These are phyloP conservation scores for Ictidomys tridecemlineatus DNA, from an alignment of 2,113 vertebrate species.

Conservation along the genomic window DNA sequence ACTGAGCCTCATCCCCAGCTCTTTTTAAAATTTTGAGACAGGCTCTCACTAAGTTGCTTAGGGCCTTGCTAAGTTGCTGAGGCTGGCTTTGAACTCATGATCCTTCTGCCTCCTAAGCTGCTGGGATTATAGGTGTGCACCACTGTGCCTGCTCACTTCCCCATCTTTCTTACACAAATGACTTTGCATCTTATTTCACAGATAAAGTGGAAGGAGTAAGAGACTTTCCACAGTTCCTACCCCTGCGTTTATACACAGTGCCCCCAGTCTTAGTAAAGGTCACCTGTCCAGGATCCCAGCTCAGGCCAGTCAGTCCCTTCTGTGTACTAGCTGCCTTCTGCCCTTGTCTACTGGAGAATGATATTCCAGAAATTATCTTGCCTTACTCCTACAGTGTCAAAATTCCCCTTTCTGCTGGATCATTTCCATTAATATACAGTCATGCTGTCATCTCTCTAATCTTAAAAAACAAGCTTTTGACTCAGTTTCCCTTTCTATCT, in stretches of 20 bases:
- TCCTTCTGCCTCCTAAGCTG: too few species aligned
- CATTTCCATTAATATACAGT: neutral
- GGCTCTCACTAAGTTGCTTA: too few species aligned
- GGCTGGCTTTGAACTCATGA: too few species aligned
- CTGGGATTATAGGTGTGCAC: too few species aligned
- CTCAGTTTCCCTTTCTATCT: neutral
- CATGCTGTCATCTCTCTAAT: neutral
- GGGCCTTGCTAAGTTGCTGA: too few species aligned
- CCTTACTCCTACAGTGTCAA: neutral
- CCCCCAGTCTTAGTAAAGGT: neutral
- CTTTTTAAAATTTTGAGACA: too few species aligned
- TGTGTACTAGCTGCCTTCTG: neutral
- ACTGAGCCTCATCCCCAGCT: too few species aligned
- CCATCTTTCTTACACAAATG: neutral
- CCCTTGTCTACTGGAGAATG: neutral
- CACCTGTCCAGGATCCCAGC: neutral
- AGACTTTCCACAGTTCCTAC: neutral
- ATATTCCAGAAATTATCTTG: neutral
- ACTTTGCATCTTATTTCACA: neutral
- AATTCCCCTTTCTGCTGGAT: neutral
- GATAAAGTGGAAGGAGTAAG: neutral
- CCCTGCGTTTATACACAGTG: neutral
- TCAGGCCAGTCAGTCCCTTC: neutral
- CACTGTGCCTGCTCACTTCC: neutral
- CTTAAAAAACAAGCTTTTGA: neutral